Evolutionary conservation across 2,113 vertebrate genomes (phyloP).

Genomic region (Steatornis caripensis): DNA sequence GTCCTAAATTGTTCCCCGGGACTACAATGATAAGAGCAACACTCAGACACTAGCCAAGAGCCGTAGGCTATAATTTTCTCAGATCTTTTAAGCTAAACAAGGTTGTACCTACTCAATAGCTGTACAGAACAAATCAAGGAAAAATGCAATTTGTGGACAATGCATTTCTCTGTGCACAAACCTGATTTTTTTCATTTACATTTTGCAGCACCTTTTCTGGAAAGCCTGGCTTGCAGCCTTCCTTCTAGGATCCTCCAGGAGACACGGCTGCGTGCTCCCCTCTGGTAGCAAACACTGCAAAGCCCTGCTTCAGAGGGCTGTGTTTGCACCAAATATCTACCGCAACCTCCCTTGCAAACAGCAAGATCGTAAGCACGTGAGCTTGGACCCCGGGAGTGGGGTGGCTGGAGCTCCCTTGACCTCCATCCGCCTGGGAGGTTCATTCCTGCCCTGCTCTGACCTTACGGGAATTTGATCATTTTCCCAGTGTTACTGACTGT

Average conservation of each 20-base stretch:
- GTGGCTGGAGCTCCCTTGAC: neutral
- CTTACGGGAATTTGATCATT: neutral
- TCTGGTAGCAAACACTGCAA: neutral
- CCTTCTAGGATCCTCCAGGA: neutral
- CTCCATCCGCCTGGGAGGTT: neutral
- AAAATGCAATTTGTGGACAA: neutral
- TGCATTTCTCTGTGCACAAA: neutral
- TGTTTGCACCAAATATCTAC: neutral
- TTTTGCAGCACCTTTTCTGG: neutral
- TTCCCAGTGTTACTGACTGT: neutral
- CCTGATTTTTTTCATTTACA: neutral
- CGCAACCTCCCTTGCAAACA: neutral
- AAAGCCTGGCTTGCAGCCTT: neutral
- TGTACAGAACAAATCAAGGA: neutral
- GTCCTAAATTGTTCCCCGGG: neutral
- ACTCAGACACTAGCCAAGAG: neutral
- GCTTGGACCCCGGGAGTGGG: neutral
- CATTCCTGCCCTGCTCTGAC: neutral
- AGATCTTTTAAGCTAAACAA: neutral
- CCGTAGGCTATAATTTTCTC: neutral
- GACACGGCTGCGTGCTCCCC: neutral
- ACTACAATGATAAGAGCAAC: neutral
- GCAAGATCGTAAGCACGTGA: neutral
- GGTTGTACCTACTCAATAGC: neutral
- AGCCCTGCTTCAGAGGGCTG: neutral